Evolutionary conservation across 2,888 invertebrate genomes (phyloP).

Genomic region (Tinea trinotella): DNA sequence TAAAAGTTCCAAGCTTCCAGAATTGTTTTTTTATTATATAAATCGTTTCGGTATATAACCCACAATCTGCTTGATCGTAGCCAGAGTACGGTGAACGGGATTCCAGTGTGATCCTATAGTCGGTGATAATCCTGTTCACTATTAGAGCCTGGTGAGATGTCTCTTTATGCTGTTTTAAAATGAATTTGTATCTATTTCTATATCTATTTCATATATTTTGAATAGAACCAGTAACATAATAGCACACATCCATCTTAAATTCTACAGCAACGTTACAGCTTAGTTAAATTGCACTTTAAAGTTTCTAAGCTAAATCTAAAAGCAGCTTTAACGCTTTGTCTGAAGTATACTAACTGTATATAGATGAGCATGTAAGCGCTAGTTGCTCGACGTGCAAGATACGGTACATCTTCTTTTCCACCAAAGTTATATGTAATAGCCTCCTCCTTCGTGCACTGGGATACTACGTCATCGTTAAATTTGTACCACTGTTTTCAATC

Average conservation of each 20-base stretch:
- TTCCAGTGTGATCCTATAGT: no score
- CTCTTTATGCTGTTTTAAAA: no score
- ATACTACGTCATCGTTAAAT: constrained; percentile 99
- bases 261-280: not conserved
- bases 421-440: constrained; percentile 98
- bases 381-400: constrained; percentile 94
- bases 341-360: constrained; percentile 71
- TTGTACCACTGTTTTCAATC: constrained; percentile 87
- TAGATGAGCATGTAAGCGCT: constrained; percentile 99
- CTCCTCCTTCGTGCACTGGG: constrained; percentile 93
- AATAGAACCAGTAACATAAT: no score
- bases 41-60: no score
- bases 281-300: constrained; percentile 4
- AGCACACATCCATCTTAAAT: not conserved
- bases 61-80: no score
- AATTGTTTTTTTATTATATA: no score
- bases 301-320: constrained; percentile 7
- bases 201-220: no score
- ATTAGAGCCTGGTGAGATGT: no score
- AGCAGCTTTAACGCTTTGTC: constrained; percentile 8
- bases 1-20: no score
- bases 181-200: no score
- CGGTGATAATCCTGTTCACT: no score
- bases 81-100: no score
- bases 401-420: constrained; percentile 91